Evolutionary conservation across 37 sponge, comb jelly and placozoan genomes (phyloP).

Genomic region (Aphrocallistes beatrix): DNA sequence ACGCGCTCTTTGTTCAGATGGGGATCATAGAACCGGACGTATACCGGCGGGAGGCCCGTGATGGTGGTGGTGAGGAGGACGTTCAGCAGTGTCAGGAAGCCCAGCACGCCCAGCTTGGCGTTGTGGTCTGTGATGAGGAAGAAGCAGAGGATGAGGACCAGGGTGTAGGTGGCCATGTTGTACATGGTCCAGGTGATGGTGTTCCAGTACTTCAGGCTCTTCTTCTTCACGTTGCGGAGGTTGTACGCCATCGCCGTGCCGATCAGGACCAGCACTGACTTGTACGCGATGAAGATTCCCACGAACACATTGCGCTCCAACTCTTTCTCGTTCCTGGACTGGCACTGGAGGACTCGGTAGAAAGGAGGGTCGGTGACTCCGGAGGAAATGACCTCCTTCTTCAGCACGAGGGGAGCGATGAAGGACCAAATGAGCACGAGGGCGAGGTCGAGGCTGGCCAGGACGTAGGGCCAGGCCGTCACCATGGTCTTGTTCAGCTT

Average conservation of each 20-base stretch:
- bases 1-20: neutral
- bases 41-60: neutral
- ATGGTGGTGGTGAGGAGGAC: neutral
- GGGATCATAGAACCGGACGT: neutral
- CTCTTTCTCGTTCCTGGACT: neutral
- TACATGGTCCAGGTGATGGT: neutral
- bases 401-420: neutral
- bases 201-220: neutral
- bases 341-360: neutral
- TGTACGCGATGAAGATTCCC: neutral
- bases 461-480: neutral
- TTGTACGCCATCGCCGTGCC: constrained; percentile 3
- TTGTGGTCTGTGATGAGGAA: neutral
- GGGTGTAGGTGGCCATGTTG: neutral
- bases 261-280: neutral
- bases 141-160: neutral
- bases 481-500: neutral
- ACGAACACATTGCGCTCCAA: neutral
- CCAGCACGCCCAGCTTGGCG: neutral
- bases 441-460: neutral
- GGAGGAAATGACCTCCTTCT: neutral
- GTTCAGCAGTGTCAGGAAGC: neutral
- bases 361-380: neutral
- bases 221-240: constrained; percentile 1
- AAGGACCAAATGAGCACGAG: neutral